phyloP scores from a whole-genome alignment of 2,888 invertebrate species.

The Danaus chrysippus region DNA sequence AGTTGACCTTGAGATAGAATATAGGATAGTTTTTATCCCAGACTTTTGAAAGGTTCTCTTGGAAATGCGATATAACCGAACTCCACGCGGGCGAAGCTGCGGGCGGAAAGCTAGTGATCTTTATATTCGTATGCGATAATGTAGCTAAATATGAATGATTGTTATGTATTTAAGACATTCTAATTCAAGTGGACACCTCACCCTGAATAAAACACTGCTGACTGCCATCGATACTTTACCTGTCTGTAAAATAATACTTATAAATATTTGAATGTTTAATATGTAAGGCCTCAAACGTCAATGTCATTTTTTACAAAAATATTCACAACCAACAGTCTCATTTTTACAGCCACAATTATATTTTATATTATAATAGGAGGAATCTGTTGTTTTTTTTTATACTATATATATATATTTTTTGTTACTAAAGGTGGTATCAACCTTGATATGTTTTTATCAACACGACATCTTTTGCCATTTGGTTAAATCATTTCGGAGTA shows the following conservation, averaged over 20 bases:
- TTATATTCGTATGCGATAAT: no score
- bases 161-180: conserved; percentile 10
- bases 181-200: conserved; percentile 14
- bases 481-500: neutral
- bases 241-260: conserved; percentile 21
- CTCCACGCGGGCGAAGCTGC: no score
- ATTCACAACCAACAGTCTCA: conserved; percentile 1
- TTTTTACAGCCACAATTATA: conserved; percentile 17
- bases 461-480: conserved; percentile 2
- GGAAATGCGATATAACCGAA: no score
- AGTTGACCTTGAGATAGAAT: no score
- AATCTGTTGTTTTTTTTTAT: conserved; percentile 14
- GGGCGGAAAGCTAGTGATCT: no score
- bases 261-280: conserved; percentile 20
- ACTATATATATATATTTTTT: conserved; percentile 1
- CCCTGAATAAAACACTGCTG: conserved; percentile 20
- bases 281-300: conserved; percentile 24
- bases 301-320: conserved; percentile 25
- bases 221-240: conserved; percentile 20
- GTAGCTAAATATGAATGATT: neutral
- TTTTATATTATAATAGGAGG: conserved; percentile 12
- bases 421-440: neutral
- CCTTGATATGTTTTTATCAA: conserved; percentile 3
- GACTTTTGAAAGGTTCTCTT: no score
- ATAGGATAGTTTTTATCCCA: no score